Evolutionary conservation across 1,140 invertebrate species (phyloP), one percentile per base, ranked within the genome.

Genomic region (Caenorhabditis briggsae): DNA sequence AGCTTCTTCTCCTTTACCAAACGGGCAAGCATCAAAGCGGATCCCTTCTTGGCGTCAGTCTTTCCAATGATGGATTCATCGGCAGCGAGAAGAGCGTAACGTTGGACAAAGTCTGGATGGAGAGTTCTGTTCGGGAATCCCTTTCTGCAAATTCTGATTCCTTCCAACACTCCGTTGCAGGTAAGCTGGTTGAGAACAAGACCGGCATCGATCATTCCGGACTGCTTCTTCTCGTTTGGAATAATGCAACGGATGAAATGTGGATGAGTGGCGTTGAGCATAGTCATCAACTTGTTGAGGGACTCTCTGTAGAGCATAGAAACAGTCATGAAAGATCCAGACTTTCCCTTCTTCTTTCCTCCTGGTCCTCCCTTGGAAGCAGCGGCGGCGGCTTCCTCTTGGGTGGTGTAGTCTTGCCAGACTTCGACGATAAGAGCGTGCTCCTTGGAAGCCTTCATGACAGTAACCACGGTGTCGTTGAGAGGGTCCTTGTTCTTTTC

Each of bases 151-250:
- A 99, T 99, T 97, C 98, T 97, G 95, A 99, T 99, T 94, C 98
- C 98, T 96, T 99, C 98, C 95, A 99, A 96, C 94, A 99, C 98
- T 97, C 98, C 98, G 95, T 99, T 99, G 96, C 98, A 99, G 90
- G 97, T 98, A 91, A 99, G 95, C 95, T 99, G 97, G 78, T 91
- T 91, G 6, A 91, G 88, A 14, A 92, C 91, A 9, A 91, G 82
- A 2, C 85, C 58, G 53, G 90, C 90, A 82, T 91, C 88, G 46
- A 90, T 90, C 43, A 90, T 90, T 94, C 95, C 94, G 92, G 97
- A 94, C 88, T 97, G 97, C 92, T 99, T 99, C 95, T 97, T 95
- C 94, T 99, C 97, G 93, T 99, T 99, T 94, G 97, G 97, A 94
- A 99, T 99, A 95, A 99, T 98, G 94, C 97, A 99, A 95, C 97